Base-by-base conservation (phyloP, 2,888 invertebrate species). In the Rhagonycha fulva region DNA sequence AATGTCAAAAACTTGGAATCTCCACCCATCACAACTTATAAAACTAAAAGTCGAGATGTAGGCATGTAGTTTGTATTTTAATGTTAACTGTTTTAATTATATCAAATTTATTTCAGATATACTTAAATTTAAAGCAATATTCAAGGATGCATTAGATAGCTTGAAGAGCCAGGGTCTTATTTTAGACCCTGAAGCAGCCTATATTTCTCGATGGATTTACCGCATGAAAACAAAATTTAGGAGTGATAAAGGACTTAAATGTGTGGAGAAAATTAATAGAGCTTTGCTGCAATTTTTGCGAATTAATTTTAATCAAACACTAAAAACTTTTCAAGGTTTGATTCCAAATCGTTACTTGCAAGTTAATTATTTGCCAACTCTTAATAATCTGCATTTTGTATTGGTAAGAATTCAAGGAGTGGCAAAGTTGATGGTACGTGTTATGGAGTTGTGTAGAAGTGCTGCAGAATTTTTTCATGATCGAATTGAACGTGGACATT, bases 181-280 rank as follows among this genome's bases (percentile, higher is more conserved):
- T 60, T 80, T 90, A 14, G 81, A 86, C 10, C 80, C 80, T 0
- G 90, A 90, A 82, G 87, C 88, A 12, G 86, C 88, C 2, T 76
- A 89, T 47, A 81, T 90, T 10, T 88, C 88, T 60, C 84, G 89
- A 70, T 80, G 87, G 67, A 87, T 89, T 72, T 89, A 89, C 80
- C 84, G 88, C 11, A 87, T 89, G 88, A 90, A 90, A 81, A 85
- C 85, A 71, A 90, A 90, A 84, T 89, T 90, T 82, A 85, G 90
- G 62, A 86, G 82, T 47, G 88, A 89, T 26, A 90, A 89, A 78
- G 89, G 89, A 28, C 84, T 90, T n/a, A 89, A 89, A 80, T 82
- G 84, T 23, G 85, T 90, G 85, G 87, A 87, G 78, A 89, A 89
- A 84, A 81, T 89, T 0, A 88, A 88, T 76, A 86, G 86, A 80